Percentiles rank a stretch among this genome's conserved stretches.
phyloP scores from a whole-genome alignment of 2,888 invertebrate species.

The Mythimna albipuncta region DNA sequence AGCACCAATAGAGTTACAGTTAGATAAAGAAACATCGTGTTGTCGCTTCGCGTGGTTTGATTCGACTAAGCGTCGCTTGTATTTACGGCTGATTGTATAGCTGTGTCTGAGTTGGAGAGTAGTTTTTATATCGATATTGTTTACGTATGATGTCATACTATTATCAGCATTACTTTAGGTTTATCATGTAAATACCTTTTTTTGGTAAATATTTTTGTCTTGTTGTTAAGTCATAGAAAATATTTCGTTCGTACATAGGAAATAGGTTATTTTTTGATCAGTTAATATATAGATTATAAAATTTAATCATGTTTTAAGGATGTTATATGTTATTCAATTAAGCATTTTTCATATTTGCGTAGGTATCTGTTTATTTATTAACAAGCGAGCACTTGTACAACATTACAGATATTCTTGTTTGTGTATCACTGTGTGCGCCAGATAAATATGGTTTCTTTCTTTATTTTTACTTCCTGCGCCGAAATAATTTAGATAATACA shows the following conservation, averaged over 20 bases:
- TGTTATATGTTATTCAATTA: no score
- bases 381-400: no score
- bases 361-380: no score
- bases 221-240: neutral
- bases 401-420: no score
- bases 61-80: constrained; percentile 12
- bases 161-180: neutral
- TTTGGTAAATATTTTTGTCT: neutral
- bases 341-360: no score
- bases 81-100: neutral
- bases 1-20: constrained; percentile 28
- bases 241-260: no score
- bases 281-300: no score
- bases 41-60: constrained; percentile 1
- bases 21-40: constrained; percentile 50
- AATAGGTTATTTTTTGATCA: neutral
- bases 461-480: neutral
- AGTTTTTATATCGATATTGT: constrained; percentile 16
- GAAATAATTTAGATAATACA: neutral
- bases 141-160: neutral
- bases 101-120: neutral
- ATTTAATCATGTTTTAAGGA: no score
- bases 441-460: no score
- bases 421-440: no score
- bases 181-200: neutral